Conservation (phyloP, 2,888 invertebrate genomes). For the Leucophenga maculata region DNA sequence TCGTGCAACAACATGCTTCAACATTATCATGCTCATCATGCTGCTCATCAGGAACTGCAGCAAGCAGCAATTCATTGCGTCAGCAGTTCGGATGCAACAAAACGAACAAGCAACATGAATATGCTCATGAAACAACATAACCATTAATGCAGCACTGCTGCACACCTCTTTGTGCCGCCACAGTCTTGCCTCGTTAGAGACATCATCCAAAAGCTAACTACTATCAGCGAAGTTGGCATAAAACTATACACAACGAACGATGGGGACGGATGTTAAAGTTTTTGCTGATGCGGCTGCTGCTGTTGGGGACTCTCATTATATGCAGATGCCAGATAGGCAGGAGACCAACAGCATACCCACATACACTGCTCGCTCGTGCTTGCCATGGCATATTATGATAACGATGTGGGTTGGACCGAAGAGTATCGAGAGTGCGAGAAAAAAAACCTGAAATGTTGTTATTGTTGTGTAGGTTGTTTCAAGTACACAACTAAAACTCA, state of each 20-base stretch:
- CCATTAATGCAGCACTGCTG: slow-evolving; percentile 7
- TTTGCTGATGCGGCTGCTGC: too few relatives aligned
- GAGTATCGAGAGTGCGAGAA: slow-evolving; percentile 26
- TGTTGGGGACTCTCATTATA: too few relatives aligned
- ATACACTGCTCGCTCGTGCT: neutral
- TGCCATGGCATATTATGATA: slow-evolving; percentile 55
- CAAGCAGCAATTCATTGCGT: neutral
- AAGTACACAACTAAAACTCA: slow-evolving; percentile 7
- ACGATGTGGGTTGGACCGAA: slow-evolving; percentile 57
- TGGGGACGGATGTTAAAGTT: too few relatives aligned
- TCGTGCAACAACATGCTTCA: too few relatives aligned
- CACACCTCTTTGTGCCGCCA: neutral
- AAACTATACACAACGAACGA: neutral
- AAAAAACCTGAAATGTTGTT: slow-evolving; percentile 1
- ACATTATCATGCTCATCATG: too few relatives aligned
- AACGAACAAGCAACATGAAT: neutral
- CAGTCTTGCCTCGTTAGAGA: too few relatives aligned
- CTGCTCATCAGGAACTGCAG: too few relatives aligned
- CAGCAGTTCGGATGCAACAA: neutral
- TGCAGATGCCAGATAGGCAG: too few relatives aligned
- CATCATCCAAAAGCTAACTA: too few relatives aligned
- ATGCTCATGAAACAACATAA: slow-evolving; percentile 18
- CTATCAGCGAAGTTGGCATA: too few relatives aligned
- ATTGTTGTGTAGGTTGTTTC: slow-evolving; percentile 14
- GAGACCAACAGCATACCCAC: too few relatives aligned